These are phyloP conservation scores for Lasioglossum morio DNA, from an alignment of 2,888 invertebrate genomes.

Conservation along the genomic window DNA sequence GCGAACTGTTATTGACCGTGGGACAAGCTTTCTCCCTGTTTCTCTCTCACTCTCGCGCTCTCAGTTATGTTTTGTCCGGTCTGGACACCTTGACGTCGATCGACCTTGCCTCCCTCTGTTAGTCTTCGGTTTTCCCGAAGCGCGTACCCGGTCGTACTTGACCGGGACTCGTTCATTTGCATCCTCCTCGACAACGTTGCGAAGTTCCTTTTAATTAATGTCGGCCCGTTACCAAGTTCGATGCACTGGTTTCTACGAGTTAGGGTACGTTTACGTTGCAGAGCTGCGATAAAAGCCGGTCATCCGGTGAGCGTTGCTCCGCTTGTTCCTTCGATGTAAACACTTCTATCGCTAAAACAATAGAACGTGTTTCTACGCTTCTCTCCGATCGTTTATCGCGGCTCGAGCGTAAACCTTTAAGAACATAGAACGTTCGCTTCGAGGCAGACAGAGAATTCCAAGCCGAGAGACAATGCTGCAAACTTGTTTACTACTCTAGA, in stretches of 20 bases:
- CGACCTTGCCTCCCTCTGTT: background rate
- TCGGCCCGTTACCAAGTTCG: background rate
- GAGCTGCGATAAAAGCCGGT: background rate
- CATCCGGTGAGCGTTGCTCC: background rate
- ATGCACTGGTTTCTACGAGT: background rate
- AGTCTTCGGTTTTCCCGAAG: background rate
- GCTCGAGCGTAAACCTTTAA: background rate
- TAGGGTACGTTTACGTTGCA: background rate
- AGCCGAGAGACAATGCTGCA: background rate
- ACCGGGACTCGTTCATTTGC: background rate
- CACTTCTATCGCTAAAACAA: background rate
- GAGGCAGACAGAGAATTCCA: background rate
- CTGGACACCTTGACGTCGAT: background rate
- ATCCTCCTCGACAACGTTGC: background rate
- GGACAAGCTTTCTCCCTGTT: background rate
- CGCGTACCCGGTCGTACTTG: conserved; percentile 3
- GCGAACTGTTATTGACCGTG: conserved; percentile 30
- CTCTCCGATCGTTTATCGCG: background rate
- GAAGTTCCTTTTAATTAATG: background rate
- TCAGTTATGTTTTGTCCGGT: background rate
- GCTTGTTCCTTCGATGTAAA: background rate
- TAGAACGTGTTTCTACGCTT: background rate
- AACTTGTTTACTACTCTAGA: background rate
- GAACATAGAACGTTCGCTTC: background rate
- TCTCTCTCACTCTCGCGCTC: background rate